Conservation (phyloP, 2,797 vertebrate genomes). For the Tinamus major region DNA sequence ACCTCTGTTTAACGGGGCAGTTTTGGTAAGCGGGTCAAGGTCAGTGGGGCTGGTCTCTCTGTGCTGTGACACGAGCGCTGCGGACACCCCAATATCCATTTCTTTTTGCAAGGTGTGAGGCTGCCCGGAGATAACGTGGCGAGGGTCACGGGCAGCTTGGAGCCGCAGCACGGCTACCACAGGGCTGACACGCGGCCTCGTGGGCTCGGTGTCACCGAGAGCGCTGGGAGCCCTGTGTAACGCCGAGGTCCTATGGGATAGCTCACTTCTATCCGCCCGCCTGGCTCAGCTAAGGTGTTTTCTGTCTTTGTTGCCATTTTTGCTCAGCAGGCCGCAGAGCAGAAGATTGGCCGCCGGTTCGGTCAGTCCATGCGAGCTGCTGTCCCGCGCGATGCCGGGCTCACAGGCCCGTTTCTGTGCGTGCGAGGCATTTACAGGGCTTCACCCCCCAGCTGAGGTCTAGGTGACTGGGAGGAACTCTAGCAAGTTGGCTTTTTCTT, state of each 20-base stretch:
- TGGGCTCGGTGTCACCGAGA: not conserved
- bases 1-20: not conserved
- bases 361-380: too few relatives aligned
- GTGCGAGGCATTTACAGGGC: not conserved
- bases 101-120: conserved; percentile 34
- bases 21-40: not conserved
- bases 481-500: fast-evolving
- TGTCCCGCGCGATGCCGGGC: fast-evolving
- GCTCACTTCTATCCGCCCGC: not conserved
- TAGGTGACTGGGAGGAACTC: not conserved
- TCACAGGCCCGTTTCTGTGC: not conserved
- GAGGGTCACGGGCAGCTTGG: conserved; percentile 26
- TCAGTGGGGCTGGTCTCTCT: not conserved
- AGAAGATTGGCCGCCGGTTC: not conserved
- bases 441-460: not conserved
- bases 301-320: too few relatives aligned
- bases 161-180: not conserved
- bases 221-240: not conserved
- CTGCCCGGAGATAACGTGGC: not conserved
- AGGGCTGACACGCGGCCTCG: conserved; percentile 15
- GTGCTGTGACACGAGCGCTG: not conserved
- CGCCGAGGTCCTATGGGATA: not conserved
- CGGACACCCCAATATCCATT: conserved; percentile 30
- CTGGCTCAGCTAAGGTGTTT: not conserved
- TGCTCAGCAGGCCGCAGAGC: not conserved